Evolutionary conservation across 2,888 invertebrate species (phyloP).

Genomic region (Netelia melanura): DNA sequence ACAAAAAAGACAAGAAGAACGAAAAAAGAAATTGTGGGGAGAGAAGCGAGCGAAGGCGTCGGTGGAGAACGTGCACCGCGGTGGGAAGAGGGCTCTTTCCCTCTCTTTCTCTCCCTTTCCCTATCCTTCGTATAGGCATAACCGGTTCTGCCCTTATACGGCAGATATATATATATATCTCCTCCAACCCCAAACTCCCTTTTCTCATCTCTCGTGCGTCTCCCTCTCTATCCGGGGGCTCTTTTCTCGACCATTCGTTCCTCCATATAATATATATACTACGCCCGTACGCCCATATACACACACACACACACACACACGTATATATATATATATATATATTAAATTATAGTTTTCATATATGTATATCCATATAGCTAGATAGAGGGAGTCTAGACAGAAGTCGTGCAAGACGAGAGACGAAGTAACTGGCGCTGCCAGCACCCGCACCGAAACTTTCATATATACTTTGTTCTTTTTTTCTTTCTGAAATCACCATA

Average conservation of each 20-base stretch:
- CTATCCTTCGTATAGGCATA: constrained; percentile 57
- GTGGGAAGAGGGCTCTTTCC: constrained; percentile 56
- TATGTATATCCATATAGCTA: not conserved
- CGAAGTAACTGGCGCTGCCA: constrained; percentile 51
- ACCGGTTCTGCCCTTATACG: constrained; percentile 68
- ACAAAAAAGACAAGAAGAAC: constrained; percentile 58
- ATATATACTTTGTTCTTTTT: not conserved
- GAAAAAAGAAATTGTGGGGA: constrained; percentile 59
- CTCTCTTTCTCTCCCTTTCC: not conserved
- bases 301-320: too few relatives aligned
- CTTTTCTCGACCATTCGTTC: constrained; percentile 58
- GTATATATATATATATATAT: constrained; percentile 44
- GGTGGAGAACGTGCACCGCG: constrained; percentile 67
- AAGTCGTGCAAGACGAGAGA: constrained; percentile 50
- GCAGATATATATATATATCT: constrained; percentile 31
- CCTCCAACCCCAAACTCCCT: constrained; percentile 53
- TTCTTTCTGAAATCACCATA: constrained; percentile 23
- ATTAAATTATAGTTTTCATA: constrained; percentile 43
- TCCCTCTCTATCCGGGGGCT: constrained; percentile 59
- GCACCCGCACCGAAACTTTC: constrained; percentile 40
- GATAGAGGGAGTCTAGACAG: constrained; percentile 13
- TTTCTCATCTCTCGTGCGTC: constrained; percentile 54
- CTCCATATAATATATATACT: constrained; percentile 39
- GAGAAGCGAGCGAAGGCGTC: constrained; percentile 70
- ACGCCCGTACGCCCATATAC: not conserved